Conservation (phyloP, 2,113 vertebrate species). For the Montifringilla adamsi region DNA sequence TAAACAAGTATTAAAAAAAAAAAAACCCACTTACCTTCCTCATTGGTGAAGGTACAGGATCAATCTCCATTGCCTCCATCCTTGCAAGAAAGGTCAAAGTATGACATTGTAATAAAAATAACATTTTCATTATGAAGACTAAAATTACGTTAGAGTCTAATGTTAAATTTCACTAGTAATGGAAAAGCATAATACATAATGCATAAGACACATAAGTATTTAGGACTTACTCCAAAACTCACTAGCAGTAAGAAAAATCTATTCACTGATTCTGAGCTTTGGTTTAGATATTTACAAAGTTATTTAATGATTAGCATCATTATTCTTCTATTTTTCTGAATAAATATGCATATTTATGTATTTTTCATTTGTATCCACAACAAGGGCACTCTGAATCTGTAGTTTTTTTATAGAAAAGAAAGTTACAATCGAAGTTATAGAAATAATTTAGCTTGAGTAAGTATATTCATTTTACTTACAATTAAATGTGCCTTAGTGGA, state of each 20-base stretch:
- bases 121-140: background rate
- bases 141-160: background rate
- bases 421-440: background rate
- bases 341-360: background rate
- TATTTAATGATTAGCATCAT: background rate
- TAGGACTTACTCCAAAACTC: background rate
- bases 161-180: background rate
- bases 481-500: background rate
- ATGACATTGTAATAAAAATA: background rate
- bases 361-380: background rate
- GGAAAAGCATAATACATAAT: background rate
- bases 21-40: constrained; percentile 45
- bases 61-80: constrained; percentile 64
- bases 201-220: background rate
- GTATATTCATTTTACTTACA: background rate
- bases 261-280: background rate
- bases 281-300: background rate
- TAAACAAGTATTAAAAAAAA: background rate
- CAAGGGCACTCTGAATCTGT: background rate
- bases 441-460: background rate
- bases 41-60: constrained; percentile 52
- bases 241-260: background rate
- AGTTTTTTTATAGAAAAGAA: background rate
- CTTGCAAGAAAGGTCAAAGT: constrained; percentile 27
- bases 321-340: background rate